These are phyloP conservation scores for Amniataba percoides DNA, from an alignment of 2,797 vertebrate genomes.

Conservation along the genomic window DNA sequence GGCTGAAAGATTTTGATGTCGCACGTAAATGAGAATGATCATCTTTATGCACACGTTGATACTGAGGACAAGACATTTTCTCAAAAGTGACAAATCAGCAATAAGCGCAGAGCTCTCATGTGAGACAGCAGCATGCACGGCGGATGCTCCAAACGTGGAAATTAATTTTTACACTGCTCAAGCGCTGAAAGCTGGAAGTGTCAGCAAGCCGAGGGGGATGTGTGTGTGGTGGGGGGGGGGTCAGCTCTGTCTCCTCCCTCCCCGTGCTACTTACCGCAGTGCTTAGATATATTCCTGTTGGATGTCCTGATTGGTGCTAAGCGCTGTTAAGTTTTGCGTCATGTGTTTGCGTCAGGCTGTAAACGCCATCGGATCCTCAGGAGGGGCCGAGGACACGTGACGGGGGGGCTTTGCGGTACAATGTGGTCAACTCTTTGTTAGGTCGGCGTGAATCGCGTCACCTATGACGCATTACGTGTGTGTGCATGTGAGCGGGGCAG, in stretches of 20 bases:
- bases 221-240: not conserved
- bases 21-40: constrained; percentile 64
- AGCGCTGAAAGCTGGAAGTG: constrained; percentile 45
- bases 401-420: constrained; percentile 60
- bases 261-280: constrained; percentile 69
- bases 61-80: constrained; percentile 47
- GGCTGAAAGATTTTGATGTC: constrained; percentile 61
- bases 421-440: constrained; percentile 53
- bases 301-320: constrained; percentile 70
- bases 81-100: constrained; percentile 76
- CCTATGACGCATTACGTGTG: constrained; percentile 50
- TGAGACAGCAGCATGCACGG: constrained; percentile 42
- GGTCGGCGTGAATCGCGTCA: constrained; percentile 48
- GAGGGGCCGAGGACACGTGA: constrained; percentile 53
- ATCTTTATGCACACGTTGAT: constrained; percentile 50
- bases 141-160: constrained; percentile 38
- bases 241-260: constrained; percentile 44
- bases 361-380: constrained; percentile 58
- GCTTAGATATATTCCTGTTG: constrained; percentile 49
- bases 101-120: constrained; percentile 59
- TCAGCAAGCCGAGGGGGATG: constrained; percentile 21
- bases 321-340: constrained; percentile 74
- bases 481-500: not conserved
- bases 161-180: constrained; percentile 59
- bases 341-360: constrained; percentile 72